Percentiles rank a stretch among this genome's conserved stretches.
Conservation (phyloP, 2,113 vertebrate genomes). For the Equus quagga region DNA sequence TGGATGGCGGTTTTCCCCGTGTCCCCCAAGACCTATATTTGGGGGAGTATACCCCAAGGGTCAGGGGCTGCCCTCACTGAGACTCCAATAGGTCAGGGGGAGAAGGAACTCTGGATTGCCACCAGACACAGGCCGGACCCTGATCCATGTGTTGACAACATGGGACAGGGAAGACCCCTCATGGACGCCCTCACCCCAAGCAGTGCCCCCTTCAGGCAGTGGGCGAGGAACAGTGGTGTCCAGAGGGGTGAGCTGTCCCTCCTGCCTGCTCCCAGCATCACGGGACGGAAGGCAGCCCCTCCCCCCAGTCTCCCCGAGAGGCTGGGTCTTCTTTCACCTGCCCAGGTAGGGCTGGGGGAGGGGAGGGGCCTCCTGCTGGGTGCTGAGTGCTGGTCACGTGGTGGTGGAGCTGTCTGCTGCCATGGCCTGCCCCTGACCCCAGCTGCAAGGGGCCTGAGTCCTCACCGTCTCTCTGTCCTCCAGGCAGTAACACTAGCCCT, state of each 20-base stretch:
- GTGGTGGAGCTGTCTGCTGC: neutral
- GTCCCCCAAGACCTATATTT: rapidly evolving
- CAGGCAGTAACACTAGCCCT: slow-evolving; percentile 66
- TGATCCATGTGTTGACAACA: too few relatives aligned
- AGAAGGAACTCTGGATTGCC: neutral
- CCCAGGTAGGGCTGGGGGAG: too few relatives aligned
- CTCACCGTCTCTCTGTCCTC: slow-evolving; percentile 25
- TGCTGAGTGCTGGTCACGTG: rapidly evolving
- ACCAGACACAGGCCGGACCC: neutral
- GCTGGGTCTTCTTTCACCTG: neutral
- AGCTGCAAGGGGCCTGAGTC: neutral
- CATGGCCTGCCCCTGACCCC: slow-evolving; percentile 27
- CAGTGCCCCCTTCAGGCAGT: rapidly evolving
- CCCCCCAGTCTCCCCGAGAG: rapidly evolving
- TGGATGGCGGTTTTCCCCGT: rapidly evolving
- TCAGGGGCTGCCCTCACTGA: neutral
- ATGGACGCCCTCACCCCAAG: rapidly evolving
- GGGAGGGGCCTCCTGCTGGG: neutral
- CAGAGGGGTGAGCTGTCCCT: rapidly evolving
- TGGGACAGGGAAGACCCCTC: too few relatives aligned
- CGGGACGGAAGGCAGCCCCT: neutral
- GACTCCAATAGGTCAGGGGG: too few relatives aligned
- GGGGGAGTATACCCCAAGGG: rapidly evolving
- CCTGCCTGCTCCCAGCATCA: rapidly evolving
- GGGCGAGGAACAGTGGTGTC: rapidly evolving